A percentile compares a stretch with the other conserved stretches of the same genome.
phyloP scores from a whole-genome alignment of 2,113 vertebrate genomes.

The Triplophysa rosa region DNA sequence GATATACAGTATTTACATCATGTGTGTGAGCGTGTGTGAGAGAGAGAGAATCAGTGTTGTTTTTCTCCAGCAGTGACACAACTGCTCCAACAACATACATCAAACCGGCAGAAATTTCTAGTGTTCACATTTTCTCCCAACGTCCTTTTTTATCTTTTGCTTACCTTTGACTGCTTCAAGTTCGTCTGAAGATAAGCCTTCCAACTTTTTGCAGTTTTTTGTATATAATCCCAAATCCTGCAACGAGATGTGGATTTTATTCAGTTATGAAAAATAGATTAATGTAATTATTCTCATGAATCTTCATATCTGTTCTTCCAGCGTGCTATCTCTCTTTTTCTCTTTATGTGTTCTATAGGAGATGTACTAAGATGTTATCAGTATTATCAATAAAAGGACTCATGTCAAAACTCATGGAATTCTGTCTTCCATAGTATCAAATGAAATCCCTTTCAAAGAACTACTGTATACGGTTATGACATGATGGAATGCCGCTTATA shows the following conservation, averaged over 20 bases:
- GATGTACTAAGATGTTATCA: slow-evolving; percentile 71
- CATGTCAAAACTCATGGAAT: slow-evolving; percentile 45
- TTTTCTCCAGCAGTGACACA: slow-evolving; percentile 31
- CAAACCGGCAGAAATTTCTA: slow-evolving; percentile 47
- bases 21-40: slow-evolving; percentile 1
- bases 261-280: slow-evolving; percentile 44
- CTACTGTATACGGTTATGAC: background rate
- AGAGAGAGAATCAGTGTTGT: slow-evolving; percentile 14
- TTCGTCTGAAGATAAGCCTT: slow-evolving; percentile 49
- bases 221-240: slow-evolving; percentile 45
- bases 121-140: slow-evolving; percentile 47
- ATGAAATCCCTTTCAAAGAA: background rate
- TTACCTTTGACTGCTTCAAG: slow-evolving; percentile 33
- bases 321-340: slow-evolving; percentile 49
- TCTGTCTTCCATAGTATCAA: background rate
- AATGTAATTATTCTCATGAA: slow-evolving; percentile 37
- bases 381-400: slow-evolving; percentile 72
- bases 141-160: slow-evolving; percentile 24
- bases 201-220: slow-evolving; percentile 36
- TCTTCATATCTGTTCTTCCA: slow-evolving; percentile 59
- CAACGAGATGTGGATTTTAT: slow-evolving; percentile 49
- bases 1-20: background rate
- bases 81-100: slow-evolving; percentile 59
- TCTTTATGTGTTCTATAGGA: slow-evolving; percentile 59
- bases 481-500: background rate